These are phyloP conservation scores for Charadrius vociferus DNA, from an alignment of 2,113 vertebrate species.

Conservation along the genomic window DNA sequence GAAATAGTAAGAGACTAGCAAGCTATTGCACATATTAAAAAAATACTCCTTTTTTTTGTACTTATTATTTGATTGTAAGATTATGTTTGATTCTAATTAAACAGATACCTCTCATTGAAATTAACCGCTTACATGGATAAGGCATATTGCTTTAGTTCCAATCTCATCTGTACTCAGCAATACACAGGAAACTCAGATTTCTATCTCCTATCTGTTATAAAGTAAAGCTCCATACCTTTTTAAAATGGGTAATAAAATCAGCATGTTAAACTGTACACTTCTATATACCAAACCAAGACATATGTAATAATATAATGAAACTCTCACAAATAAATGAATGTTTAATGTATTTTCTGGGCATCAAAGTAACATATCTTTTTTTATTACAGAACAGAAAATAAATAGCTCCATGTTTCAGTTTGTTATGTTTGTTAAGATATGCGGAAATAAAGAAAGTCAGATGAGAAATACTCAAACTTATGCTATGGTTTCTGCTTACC, in stretches of 20 bases:
- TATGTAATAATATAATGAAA: conserved; percentile 24
- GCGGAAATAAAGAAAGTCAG: conserved; percentile 13
- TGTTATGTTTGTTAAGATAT: not conserved
- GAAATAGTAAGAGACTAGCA: not conserved
- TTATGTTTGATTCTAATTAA: conserved; percentile 13
- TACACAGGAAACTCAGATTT: not conserved
- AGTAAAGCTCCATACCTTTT: not conserved
- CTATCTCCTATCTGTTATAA: not conserved
- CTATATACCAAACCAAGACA: not conserved
- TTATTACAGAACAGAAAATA: not conserved
- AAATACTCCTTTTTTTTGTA: not conserved
- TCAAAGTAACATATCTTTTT: conserved; percentile 26
- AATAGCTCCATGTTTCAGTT: conserved; percentile 3
- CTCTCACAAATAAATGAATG: conserved; percentile 29
- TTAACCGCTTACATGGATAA: not conserved
- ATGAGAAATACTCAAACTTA: not conserved
- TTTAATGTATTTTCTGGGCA: conserved; percentile 44
- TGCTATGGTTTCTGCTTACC: not conserved
- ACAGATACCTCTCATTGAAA: not conserved
- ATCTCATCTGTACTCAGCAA: not conserved
- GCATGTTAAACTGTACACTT: not conserved
- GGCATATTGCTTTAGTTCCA: not conserved
- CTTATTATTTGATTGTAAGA: not conserved
- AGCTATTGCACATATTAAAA: not conserved
- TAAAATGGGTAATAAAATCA: not conserved